Percentiles rank a stretch among this genome's conserved stretches.
phyloP scores from a whole-genome alignment of 2,113 vertebrate genomes.

The Monopterus albus region DNA sequence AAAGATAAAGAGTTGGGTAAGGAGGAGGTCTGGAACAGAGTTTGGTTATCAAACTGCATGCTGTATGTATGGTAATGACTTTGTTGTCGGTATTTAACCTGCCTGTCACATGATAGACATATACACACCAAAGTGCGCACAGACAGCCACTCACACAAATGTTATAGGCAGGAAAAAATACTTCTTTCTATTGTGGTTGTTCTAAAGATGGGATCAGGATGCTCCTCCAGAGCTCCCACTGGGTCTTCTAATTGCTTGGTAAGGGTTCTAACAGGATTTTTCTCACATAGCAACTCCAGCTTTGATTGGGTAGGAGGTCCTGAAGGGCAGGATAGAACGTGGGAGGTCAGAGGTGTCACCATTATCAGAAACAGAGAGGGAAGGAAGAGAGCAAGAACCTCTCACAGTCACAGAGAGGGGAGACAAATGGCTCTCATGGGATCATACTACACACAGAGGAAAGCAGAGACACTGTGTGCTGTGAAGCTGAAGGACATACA shows the following conservation, averaged over 20 bases:
- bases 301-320: conserved; percentile 26
- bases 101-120: conserved; percentile 21
- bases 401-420: background rate
- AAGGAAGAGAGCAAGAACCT: background rate
- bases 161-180: conserved; percentile 1
- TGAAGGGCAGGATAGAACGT: conserved; percentile 27
- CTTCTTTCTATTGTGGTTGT: conserved; percentile 8
- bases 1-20: no score
- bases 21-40: no score
- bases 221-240: conserved; percentile 1
- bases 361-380: conserved; percentile 30
- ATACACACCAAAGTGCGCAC: conserved; percentile 5
- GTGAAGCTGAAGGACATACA: conserved; percentile 22
- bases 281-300: conserved; percentile 3
- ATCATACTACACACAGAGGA: conserved; percentile 26
- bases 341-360: conserved; percentile 51
- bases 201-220: conserved; percentile 48
- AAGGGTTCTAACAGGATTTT: conserved; percentile 42
- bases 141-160: background rate
- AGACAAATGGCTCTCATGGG: conserved; percentile 34
- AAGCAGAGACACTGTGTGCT: conserved; percentile 5
- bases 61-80: no score
- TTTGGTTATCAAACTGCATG: no score
- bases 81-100: conserved; percentile 46
- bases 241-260: conserved; percentile 46